Evolutionary conservation across 2,797 vertebrate genomes (phyloP), one percentile per base, ranked within the genome.

Genomic region (Hoplostethus mediterraneus): DNA sequence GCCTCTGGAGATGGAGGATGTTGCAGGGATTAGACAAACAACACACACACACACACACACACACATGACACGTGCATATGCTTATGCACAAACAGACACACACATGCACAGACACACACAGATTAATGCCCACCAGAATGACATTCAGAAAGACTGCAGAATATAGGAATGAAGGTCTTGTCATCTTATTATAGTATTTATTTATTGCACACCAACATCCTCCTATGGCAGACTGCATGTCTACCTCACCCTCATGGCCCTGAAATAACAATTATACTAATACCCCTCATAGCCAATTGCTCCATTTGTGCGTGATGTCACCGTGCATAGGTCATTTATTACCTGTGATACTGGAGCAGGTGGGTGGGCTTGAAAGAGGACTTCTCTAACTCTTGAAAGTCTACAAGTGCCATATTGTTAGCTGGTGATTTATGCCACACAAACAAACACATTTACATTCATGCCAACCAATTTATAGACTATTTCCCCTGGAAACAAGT

Each of bases 1-100:
- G 85, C 84, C 90, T 88, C 83, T 70, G 77, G 87, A 91, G 89
- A 90, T 81, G 60, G 83, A 87, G 80, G 69, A 83, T 80, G 82
- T 84, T 86, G 79, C 71, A 72, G 79, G 71, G 86, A 88, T 88
- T 86, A 90, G 80, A 87, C 80, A 81, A 83, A 88, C 81, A 84
- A 73, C 59, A 42, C 5, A 1, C 69, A 6, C 71, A 52, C 67
- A 64, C 63, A 73, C 61, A 59, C 31, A 63, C 33, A 67, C 48
- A 31, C 8, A 14, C 63, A 21, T 21, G 21, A 21, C 21, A 21
- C 21, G 21, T 21, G 21, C 21, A 21, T 21, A 21, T 21, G 21
- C 21, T 21, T 21, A 21, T 21, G 21, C 31, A 64, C 54, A 57
- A 62, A 55, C 49, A 30, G 64, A 69, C 45, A 55, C 56, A 69